Conservation (phyloP, 1,140 invertebrate genomes). For the Pseudomyrmex sp. region DNA sequence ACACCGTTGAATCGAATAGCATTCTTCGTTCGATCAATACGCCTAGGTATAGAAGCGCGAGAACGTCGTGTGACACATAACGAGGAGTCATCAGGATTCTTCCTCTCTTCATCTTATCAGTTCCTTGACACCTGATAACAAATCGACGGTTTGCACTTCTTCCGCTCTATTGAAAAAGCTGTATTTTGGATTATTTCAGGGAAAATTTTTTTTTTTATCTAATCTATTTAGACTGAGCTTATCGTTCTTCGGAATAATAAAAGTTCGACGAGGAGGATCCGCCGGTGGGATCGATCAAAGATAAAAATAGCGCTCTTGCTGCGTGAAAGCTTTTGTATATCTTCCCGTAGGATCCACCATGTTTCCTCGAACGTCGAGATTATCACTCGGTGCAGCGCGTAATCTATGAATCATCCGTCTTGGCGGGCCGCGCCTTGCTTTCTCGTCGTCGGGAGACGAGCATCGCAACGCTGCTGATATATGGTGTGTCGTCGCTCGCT, state of each 20-base stretch:
- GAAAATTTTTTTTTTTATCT: not conserved
- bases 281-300: conserved; percentile 17
- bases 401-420: conserved; percentile 55
- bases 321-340: not conserved
- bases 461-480: not conserved
- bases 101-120: not conserved
- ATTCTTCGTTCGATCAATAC: conserved; percentile 29
- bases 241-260: not conserved
- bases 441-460: conserved; percentile 9
- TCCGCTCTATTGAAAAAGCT: not conserved
- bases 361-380: conserved; percentile 23
- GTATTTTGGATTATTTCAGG: not conserved
- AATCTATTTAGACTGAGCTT: not conserved
- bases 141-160: not conserved
- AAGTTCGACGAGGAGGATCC: not conserved
- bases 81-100: not conserved
- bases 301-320: conserved; percentile 33
- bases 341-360: conserved; percentile 9
- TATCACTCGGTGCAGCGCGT: not conserved
- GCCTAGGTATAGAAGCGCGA: not conserved
- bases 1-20: not conserved
- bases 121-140: conserved; percentile 1
- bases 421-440: conserved; percentile 30
- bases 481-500: not conserved
- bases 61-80: not conserved